These are phyloP conservation scores for Hepsetus odoe DNA, from an alignment of 2,113 vertebrate genomes.

Conservation along the genomic window DNA sequence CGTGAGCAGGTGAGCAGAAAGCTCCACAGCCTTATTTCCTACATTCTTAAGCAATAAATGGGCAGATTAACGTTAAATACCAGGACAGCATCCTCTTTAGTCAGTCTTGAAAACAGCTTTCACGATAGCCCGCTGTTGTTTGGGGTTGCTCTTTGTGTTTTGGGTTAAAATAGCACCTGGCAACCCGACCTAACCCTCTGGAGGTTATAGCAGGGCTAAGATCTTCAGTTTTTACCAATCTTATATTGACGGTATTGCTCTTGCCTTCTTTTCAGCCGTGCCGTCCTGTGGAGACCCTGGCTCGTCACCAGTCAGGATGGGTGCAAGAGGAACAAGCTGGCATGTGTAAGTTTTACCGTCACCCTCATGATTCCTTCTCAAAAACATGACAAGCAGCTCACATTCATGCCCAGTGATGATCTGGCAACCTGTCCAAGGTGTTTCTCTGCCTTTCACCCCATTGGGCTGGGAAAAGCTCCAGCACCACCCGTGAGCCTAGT, in stretches of 20 bases:
- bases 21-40: neutral
- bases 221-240: slow-evolving; percentile 4
- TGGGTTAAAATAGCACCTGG: neutral
- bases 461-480: no score
- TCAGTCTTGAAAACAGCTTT: no score
- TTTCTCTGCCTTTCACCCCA: no score
- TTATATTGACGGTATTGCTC: slow-evolving; percentile 28
- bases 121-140: neutral
- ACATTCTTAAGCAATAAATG: no score
- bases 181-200: no score
- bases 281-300: slow-evolving; percentile 83
- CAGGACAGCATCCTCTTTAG: no score
- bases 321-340: slow-evolving; percentile 31
- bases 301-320: slow-evolving; percentile 62
- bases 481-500: no score
- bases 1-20: slow-evolving; percentile 56
- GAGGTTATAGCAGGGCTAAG: neutral
- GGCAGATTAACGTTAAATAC: no score
- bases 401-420: no score
- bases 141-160: neutral
- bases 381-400: neutral
- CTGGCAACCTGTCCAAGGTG: no score
- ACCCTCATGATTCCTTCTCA: no score
- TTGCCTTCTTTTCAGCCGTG: slow-evolving; percentile 59
- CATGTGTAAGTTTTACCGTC: slow-evolving; percentile 69